phyloP scores from a whole-genome alignment of 2,113 vertebrate genomes.

The Callipepla squamata region DNA sequence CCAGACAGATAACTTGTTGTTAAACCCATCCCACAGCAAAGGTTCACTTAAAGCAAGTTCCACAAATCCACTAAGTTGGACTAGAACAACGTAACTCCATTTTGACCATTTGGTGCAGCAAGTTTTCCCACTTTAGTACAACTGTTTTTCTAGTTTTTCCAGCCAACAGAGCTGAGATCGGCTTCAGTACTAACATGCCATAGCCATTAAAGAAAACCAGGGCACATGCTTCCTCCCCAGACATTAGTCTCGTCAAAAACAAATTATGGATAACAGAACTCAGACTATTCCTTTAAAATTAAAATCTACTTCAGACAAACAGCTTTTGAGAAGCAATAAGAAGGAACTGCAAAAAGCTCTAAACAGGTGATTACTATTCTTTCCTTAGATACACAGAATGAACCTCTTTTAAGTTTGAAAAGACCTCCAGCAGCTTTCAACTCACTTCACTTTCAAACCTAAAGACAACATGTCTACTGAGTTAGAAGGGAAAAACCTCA shows the following conservation, averaged over 20 bases:
- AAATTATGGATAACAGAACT: not conserved
- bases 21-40: not conserved
- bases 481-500: not conserved
- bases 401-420: not conserved
- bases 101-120: not conserved
- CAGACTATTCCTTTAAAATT: not conserved
- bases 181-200: not conserved
- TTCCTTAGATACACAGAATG: not conserved
- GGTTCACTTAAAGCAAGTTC: not conserved
- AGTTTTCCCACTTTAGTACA: not conserved
- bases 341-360: not conserved
- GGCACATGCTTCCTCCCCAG: not conserved
- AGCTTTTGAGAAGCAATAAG: not conserved
- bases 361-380: not conserved
- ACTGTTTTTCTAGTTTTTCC: not conserved
- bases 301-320: not conserved
- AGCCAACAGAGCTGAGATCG: not conserved
- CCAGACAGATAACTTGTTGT: not conserved
- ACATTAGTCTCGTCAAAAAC: not conserved
- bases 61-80: not conserved
- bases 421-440: not conserved
- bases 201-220: rapidly evolving
- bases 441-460: not conserved
- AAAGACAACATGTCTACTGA: not conserved
- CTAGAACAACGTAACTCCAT: not conserved